Percentiles rank a stretch among this genome's conserved stretches.
These are phyloP conservation scores for Pocillopora verrucosa DNA, from an alignment of 64 coral and sea anemone species.

Conservation along the genomic window DNA sequence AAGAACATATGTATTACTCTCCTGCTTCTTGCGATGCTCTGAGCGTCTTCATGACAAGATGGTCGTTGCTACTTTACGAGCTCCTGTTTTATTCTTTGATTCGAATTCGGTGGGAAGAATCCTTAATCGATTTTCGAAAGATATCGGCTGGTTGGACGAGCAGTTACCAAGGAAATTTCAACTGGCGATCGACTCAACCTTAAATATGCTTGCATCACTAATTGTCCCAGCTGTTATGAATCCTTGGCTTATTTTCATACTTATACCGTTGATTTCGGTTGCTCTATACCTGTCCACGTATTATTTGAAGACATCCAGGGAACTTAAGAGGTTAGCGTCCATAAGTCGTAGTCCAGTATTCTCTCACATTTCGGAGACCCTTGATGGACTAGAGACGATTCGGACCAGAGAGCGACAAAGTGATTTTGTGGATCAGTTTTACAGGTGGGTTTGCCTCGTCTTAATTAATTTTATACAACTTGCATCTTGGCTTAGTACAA, in stretches of 20 bases:
- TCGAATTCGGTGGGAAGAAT: slow-evolving; percentile 13
- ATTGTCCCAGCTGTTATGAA: too few relatives aligned
- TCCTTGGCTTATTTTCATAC: too few relatives aligned
- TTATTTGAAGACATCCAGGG: slow-evolving; percentile 18
- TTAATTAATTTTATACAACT: too few relatives aligned
- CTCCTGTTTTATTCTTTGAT: slow-evolving; percentile 26
- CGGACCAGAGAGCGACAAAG: neutral
- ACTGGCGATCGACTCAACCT: too few relatives aligned
- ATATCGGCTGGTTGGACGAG: slow-evolving; percentile 32
- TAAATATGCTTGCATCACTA: too few relatives aligned
- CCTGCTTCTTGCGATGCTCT: too few relatives aligned
- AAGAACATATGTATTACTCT: too few relatives aligned
- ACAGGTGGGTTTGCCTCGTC: neutral
- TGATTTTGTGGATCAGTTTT: neutral
- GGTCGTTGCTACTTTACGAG: neutral
- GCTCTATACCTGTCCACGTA: neutral
- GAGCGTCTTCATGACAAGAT: slow-evolving; percentile 11
- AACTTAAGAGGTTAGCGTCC: neutral
- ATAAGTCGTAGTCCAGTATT: neutral
- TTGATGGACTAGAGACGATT: neutral
- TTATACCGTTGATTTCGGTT: neutral
- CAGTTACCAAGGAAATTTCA: too few relatives aligned
- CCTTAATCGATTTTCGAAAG: slow-evolving; percentile 29
- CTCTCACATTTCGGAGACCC: neutral
- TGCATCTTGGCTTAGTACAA: too few relatives aligned